Evolutionary conservation across 2,888 invertebrate species (phyloP).

Genomic region (Exocentrus adspersus): DNA sequence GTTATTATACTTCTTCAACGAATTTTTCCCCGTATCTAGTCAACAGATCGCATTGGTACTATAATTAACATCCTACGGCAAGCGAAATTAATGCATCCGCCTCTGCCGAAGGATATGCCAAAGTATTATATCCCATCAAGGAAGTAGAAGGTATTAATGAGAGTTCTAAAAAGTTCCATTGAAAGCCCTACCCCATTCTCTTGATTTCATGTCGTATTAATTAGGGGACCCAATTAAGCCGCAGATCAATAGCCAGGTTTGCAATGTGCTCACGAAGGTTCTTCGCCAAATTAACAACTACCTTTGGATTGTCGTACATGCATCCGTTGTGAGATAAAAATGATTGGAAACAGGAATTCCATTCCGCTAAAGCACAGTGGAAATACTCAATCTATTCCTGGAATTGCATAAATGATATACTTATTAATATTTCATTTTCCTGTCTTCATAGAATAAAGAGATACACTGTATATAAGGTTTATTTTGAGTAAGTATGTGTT

Average conservation of each 20-base stretch:
- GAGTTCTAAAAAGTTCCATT: slow-evolving; percentile 13
- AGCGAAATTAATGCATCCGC: not conserved
- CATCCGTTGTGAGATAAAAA: not conserved
- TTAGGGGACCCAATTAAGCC: slow-evolving; percentile 23
- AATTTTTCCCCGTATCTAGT: no score
- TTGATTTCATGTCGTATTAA: slow-evolving; percentile 28
- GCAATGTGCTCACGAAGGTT: slow-evolving; percentile 2
- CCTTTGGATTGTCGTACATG: not conserved
- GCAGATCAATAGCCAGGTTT: slow-evolving; percentile 15
- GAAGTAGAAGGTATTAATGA: slow-evolving; percentile 15
- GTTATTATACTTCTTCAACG: no score
- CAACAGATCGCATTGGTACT: no score
- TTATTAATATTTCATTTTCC: no score
- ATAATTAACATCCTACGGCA: not conserved
- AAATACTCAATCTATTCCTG: no score
- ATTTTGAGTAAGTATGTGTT: no score
- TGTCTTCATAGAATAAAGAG: no score
- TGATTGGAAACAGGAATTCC: not conserved
- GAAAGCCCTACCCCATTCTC: slow-evolving; percentile 18
- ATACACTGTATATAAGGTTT: no score
- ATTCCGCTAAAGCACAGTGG: no score
- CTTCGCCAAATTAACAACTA: slow-evolving; percentile 8
- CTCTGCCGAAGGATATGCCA: not conserved
- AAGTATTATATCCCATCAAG: slow-evolving; percentile 11
- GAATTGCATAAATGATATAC: no score